Evolutionary conservation across 2,113 vertebrate genomes (phyloP), one percentile per base, ranked within the genome.

Genomic region (Acrocephalus arundinaceus): DNA sequence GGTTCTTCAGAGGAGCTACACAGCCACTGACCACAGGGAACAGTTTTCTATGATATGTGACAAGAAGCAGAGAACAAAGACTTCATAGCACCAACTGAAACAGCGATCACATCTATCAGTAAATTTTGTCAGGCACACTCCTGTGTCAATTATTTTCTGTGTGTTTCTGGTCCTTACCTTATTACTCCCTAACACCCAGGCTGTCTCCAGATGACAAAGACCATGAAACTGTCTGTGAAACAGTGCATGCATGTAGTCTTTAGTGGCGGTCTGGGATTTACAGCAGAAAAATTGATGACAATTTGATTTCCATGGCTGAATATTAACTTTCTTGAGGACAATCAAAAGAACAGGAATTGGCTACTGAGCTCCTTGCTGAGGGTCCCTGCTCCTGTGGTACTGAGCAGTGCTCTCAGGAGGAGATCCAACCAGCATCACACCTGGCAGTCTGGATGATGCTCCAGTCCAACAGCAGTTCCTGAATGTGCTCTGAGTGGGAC

Each of bases 401-500:
- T 24, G 15, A 24, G n/a, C 24, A 68, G 24, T n/a, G 7, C 33
- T 2, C 10, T 19, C 10, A 5, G 14, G 27, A 84, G 35, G 11
- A 73, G 5, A 33, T 15, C 23, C 0, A 0, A 33, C 5, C 49
- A 63, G 25, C 48, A 62, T 14, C 0, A 0, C 0, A 1, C 12
- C 73, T 1, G 5, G 49, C 45, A 63, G 35, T 11, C 12, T 4
- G 0, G 20, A 11, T 68, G 41, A 35, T 68, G 33, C 41, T 85
- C 33, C 35, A 22, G 43, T 39, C 14, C 65, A 52, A 51, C 46
- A 68, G 35, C 33, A 73, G 8, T 58, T 65, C 22, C 73, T 30
- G 51, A 52, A 30, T 30, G 28, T 49, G 28, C 31, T 37, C 49
- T 66, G 48, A 49, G 37, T 13, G 30, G 35, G 17, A 65, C 33